Conservation (phyloP, 2,797 vertebrate species). For the Trachurus trachurus region DNA sequence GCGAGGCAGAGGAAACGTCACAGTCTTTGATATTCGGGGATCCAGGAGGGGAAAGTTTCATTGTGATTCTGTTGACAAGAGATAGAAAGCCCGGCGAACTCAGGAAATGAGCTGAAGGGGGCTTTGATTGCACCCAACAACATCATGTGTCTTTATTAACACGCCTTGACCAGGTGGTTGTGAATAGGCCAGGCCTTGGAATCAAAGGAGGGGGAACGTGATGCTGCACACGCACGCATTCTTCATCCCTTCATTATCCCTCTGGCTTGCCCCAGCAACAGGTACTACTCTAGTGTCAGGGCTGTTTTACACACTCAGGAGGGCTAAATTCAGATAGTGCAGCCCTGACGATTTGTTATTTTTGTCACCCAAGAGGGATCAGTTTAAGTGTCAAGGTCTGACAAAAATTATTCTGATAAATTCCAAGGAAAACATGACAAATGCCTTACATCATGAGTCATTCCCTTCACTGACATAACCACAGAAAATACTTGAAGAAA, state of each 20-base stretch:
- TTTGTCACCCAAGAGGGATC: neutral
- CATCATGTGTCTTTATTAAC: slow-evolving; percentile 82
- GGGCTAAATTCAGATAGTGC: slow-evolving; percentile 12
- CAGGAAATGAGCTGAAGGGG: slow-evolving; percentile 91
- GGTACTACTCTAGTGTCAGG: slow-evolving; percentile 1
- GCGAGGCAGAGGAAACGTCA: slow-evolving; percentile 58
- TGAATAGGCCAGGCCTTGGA: slow-evolving; percentile 62
- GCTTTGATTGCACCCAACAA: slow-evolving; percentile 88
- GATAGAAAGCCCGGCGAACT: slow-evolving; percentile 84
- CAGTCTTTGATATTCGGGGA: slow-evolving; percentile 55
- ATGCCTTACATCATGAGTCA: neutral
- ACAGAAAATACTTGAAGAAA: neutral
- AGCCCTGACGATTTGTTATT: neutral
- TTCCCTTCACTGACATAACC: neutral
- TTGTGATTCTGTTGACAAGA: slow-evolving; percentile 94
- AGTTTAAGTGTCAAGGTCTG: neutral
- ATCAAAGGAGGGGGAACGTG: slow-evolving; percentile 73
- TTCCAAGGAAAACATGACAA: neutral
- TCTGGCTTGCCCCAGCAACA: slow-evolving; percentile 51
- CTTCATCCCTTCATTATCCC: slow-evolving; percentile 68
- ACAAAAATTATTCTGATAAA: neutral
- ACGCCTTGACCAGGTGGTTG: slow-evolving; percentile 68
- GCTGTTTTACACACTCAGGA: slow-evolving; percentile 13
- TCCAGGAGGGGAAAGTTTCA: slow-evolving; percentile 79
- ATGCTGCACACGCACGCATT: slow-evolving; percentile 60